Evolutionary conservation across 2,888 invertebrate genomes (phyloP), one percentile per base, ranked within the genome.

Genomic region (Leuctra nigra): DNA sequence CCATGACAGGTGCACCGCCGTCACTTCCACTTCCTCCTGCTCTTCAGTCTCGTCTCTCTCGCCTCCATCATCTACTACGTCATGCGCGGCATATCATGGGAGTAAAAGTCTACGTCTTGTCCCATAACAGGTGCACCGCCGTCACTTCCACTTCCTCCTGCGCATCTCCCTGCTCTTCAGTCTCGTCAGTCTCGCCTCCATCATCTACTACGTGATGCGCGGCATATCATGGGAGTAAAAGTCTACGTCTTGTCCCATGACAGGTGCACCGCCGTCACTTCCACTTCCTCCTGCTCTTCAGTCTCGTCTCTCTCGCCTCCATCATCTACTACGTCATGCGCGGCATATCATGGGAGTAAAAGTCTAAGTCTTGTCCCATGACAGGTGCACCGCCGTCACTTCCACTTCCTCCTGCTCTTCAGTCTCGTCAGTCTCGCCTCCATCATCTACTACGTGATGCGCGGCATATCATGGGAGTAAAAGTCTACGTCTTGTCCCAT

Each of bases 271-370:
- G 29, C 14, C n/a, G 4, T 13, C 29, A 25, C 25, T 47, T 24
- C 29, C 24, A 14, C 6, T 47, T 24, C 29, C 23, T 25, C 2
- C 47, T 24, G 16, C 16, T 25, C 2, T 47, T 24, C 47, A 25
- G 23, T 16, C 29, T 23, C 29, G 7, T 25, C 7, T 24, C 6
- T 2, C 2, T 7, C n/a, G 47, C 16, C 7, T 47, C 23, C 16
- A n/a, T 47, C 14, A 14, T 24, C 2, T 47, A 47, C 47, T 47
- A 25, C n/a, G n/a, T n/a, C n/a, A n/a, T n/a, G n/a, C n/a, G n/a
- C n/a, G n/a, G n/a, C n/a, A n/a, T n/a, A n/a, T n/a, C n/a, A n/a
- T n/a, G n/a, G n/a, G n/a, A n/a, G n/a, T n/a, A n/a, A n/a, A n/a
- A n/a, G n/a, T n/a, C n/a, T n/a, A n/a, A n/a, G n/a, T n/a, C n/a